Base-by-base conservation (phyloP, 2,888 invertebrate genomes). In the Encarsia formosa region DNA sequence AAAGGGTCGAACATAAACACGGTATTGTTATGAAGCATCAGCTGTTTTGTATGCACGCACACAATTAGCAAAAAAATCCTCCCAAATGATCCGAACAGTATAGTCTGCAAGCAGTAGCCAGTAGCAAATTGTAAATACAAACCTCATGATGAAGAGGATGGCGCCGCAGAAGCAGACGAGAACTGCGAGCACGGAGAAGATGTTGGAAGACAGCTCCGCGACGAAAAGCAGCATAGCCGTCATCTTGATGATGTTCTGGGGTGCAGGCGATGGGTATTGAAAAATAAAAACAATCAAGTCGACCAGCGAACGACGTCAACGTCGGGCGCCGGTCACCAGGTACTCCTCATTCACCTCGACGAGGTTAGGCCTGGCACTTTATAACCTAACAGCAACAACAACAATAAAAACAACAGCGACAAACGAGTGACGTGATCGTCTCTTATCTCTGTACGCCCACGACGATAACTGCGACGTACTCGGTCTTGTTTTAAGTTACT, bases 131-230 rank as follows among this genome's bases (percentile, higher is more conserved):
- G 35, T 11, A 15, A 35, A 67, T 51, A 61, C 54, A 1, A 70
- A 86, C 87, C 85, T 85, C 75, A 86, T 82, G 61, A 87, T 83
- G 71, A 86, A 86, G 63, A 87, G 78, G 65, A 86, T 81, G 81
- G 86, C 85, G 57, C 83, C 83, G 75, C 85, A 85, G 66, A 87
- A 83, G 70, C 86, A 86, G 66, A 86, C 79, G 53, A 86, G 76
- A 57, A 86, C 84, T 42, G 84, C 85, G 61, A 86, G 79, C 74
- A 86, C 85, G 64, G 86, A 85, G 75, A 86, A 82, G 73, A 87
- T 84, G 76, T 86, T 87, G 65, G 86, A 83, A 38, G 57, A 62
- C 75, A 87, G 77, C 74, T 87, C 87, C 57, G 85, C 84, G 70
- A 86, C 79, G 58, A 86, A 85, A 62, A 86, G 77, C 61, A 81